phyloP scores from a whole-genome alignment of 2,888 invertebrate genomes.

The Parnassius smintheus region DNA sequence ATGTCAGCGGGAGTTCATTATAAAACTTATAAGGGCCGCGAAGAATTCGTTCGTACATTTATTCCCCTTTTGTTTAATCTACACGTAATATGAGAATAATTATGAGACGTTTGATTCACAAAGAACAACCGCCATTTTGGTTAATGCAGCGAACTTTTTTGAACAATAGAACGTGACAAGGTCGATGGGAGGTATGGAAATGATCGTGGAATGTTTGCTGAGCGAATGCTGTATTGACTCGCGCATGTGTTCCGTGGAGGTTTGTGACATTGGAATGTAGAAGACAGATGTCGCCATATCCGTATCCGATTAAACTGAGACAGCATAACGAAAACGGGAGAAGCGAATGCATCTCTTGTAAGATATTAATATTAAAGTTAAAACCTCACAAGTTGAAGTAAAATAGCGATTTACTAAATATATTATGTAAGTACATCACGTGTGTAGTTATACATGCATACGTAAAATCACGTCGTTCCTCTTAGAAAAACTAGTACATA shows the following conservation, averaged over 20 bases:
- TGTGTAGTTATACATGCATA: no score
- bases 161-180: constrained; percentile 29
- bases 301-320: neutral
- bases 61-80: constrained; percentile 7
- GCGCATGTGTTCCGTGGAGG: constrained; percentile 26
- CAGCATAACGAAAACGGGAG: neutral
- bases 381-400: no score
- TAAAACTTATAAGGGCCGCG: constrained; percentile 7
- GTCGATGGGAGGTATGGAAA: constrained; percentile 25
- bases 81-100: constrained; percentile 24
- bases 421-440: no score
- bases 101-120: constrained; percentile 14
- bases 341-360: neutral
- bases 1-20: constrained; percentile 14
- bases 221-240: constrained; percentile 18
- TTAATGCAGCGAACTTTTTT: constrained; percentile 26
- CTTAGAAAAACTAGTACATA: no score
- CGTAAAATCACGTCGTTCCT: no score
- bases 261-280: constrained; percentile 39
- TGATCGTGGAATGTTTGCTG: constrained; percentile 18
- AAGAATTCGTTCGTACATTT: constrained; percentile 18
- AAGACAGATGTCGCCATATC: constrained; percentile 16
- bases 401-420: no score
- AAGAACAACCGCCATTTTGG: constrained; percentile 21
- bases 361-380: no score